A percentile compares a stretch with the other conserved stretches of the same genome.
Conservation (phyloP, 1,140 invertebrate genomes). For the Hyles euphorbiae region DNA sequence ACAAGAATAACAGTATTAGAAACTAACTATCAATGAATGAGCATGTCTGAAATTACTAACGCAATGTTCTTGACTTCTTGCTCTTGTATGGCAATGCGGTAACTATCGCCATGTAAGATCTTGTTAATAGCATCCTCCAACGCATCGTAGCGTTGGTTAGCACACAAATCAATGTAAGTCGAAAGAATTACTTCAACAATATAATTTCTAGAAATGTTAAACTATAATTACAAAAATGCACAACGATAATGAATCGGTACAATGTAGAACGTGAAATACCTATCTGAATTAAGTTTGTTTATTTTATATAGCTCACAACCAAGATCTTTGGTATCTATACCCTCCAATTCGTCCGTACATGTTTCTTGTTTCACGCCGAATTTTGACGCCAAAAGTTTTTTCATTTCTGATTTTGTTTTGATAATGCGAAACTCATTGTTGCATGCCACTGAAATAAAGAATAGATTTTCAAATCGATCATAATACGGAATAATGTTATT, state of each 20-base stretch:
- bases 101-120: slow-evolving; percentile 23
- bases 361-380: slow-evolving; percentile 28
- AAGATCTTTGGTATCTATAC: slow-evolving; percentile 33
- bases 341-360: slow-evolving; percentile 38
- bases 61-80: slow-evolving; percentile 44
- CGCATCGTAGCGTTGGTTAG: slow-evolving; percentile 22
- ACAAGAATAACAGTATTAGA: too few relatives aligned
- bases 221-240: too few relatives aligned
- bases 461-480: neutral
- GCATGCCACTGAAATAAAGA: slow-evolving; percentile 36
- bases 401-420: slow-evolving; percentile 40
- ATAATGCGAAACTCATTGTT: slow-evolving; percentile 44
- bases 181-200: slow-evolving; percentile 19
- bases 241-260: neutral
- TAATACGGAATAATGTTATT: neutral
- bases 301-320: slow-evolving; percentile 42
- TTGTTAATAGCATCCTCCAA: slow-evolving; percentile 24
- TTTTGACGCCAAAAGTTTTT: slow-evolving; percentile 27
- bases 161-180: slow-evolving; percentile 31
- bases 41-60: slow-evolving; percentile 23
- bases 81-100: slow-evolving; percentile 27
- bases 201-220: slow-evolving; percentile 18
- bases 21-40: too few relatives aligned
- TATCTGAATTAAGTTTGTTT: slow-evolving; percentile 46
- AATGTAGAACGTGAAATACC: slow-evolving; percentile 19